Percentiles rank a stretch among this genome's conserved stretches.
Conservation (phyloP, 2,113 vertebrate species). For the Nothocercus nigrocapillus region DNA sequence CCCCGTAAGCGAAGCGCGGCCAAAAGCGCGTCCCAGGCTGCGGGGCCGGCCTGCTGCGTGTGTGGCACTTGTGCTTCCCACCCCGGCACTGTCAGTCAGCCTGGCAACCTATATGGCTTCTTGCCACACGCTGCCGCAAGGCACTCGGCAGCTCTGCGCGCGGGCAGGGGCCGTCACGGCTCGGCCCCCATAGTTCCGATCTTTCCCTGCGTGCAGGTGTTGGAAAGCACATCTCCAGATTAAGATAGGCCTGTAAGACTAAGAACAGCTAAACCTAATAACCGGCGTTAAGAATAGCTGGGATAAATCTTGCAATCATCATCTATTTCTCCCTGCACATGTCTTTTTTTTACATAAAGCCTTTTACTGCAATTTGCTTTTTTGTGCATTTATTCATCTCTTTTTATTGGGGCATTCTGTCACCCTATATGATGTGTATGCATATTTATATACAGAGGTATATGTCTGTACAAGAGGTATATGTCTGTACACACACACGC, state of each 20-base stretch:
- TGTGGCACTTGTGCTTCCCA: background rate
- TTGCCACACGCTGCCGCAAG: background rate
- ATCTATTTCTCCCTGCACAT: background rate
- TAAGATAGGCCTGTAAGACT: conserved; percentile 3
- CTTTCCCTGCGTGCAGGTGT: background rate
- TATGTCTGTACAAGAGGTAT: background rate
- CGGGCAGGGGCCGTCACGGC: background rate
- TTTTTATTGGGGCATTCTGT: background rate
- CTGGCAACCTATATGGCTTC: background rate
- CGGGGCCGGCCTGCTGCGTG: background rate
- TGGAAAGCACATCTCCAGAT: background rate
- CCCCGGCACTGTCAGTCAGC: background rate
- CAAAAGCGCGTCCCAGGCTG: background rate
- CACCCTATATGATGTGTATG: background rate
- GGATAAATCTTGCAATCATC: background rate
- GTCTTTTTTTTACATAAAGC: background rate
- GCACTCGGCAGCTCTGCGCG: background rate
- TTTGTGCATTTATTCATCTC: accelerated
- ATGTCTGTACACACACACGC: background rate
- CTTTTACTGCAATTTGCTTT: background rate
- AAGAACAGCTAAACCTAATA: conserved; percentile 27
- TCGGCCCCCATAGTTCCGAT: background rate
- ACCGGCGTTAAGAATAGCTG: background rate
- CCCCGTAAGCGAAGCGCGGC: background rate
- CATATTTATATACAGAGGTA: too few relatives aligned